phyloP scores from a whole-genome alignment of 2,888 invertebrate species.

The Diarsia rubi region DNA sequence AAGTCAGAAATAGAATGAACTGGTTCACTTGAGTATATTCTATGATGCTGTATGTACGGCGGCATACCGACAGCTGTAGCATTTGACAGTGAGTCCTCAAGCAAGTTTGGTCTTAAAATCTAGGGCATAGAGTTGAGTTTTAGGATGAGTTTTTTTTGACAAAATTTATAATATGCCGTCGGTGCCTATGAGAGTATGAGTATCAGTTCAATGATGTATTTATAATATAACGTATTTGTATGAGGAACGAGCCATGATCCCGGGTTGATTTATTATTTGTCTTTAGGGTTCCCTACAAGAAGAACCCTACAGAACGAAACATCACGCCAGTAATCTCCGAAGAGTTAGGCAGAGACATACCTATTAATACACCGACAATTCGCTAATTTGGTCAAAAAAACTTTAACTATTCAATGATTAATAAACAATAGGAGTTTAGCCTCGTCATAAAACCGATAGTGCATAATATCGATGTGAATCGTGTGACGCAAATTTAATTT shows the following conservation, averaged over 20 bases:
- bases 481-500: conserved; percentile 36
- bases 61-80: conserved; percentile 65
- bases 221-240: conserved; percentile 57
- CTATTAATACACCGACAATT: too few species aligned
- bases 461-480: conserved; percentile 1
- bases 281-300: conserved; percentile 21
- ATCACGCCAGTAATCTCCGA: too few species aligned
- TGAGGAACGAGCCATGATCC: conserved; percentile 56
- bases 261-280: conserved; percentile 55
- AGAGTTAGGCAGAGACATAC: too few species aligned
- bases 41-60: conserved; percentile 50
- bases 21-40: conserved; percentile 48
- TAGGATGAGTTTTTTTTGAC: conserved; percentile 12
- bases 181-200: conserved; percentile 52
- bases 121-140: conserved; percentile 41
- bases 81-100: conserved; percentile 33
- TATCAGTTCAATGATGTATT: conserved; percentile 61
- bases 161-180: conserved; percentile 54
- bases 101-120: conserved; percentile 32
- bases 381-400: background rate
- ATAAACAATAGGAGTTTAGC: background rate
- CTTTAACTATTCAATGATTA: background rate
- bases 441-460: background rate
- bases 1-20: conserved; percentile 43
- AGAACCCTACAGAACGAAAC: background rate